Evolutionary conservation across 2,797 vertebrate genomes (phyloP).

Genomic region (Pipistrellus pipistrellus): DNA sequence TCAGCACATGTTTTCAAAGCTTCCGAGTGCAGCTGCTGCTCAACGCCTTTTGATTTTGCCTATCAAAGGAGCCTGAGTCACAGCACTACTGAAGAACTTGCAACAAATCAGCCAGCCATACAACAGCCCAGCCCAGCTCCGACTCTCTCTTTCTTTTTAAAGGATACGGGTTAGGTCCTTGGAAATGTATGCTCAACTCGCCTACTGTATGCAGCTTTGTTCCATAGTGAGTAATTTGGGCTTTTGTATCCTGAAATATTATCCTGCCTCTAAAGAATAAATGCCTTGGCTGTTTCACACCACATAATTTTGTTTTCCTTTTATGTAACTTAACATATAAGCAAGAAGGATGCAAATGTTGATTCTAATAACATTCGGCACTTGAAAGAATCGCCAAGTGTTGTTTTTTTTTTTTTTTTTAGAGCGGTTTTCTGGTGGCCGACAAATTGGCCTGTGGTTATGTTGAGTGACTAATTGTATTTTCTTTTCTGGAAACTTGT

Average conservation of each 20-base stretch:
- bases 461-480: constrained; percentile 87
- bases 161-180: constrained; percentile 83
- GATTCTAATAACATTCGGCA: constrained; percentile 86
- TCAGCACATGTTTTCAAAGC: constrained; percentile 84
- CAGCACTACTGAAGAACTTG: constrained; percentile 80
- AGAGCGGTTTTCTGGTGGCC: constrained; percentile 84
- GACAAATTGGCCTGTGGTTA: constrained; percentile 87
- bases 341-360: constrained; percentile 86
- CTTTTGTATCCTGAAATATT: constrained; percentile 87
- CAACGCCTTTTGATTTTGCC: constrained; percentile 84
- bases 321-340: constrained; percentile 83
- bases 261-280: constrained; percentile 85
- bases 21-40: constrained; percentile 85
- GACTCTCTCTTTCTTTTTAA: constrained; percentile 78
- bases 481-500: constrained; percentile 90
- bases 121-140: constrained; percentile 81
- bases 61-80: constrained; percentile 86
- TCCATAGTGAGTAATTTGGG: constrained; percentile 84
- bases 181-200: constrained; percentile 82
- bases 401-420: constrained; percentile 64
- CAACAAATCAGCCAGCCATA: constrained; percentile 83
- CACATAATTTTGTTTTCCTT: constrained; percentile 84
- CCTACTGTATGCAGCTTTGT: constrained; percentile 84
- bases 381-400: constrained; percentile 87
- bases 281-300: constrained; percentile 83